Percentiles rank a stretch among this genome's conserved stretches.
Conservation (phyloP, 2,113 vertebrate species). For the Dromiciops gliroides region DNA sequence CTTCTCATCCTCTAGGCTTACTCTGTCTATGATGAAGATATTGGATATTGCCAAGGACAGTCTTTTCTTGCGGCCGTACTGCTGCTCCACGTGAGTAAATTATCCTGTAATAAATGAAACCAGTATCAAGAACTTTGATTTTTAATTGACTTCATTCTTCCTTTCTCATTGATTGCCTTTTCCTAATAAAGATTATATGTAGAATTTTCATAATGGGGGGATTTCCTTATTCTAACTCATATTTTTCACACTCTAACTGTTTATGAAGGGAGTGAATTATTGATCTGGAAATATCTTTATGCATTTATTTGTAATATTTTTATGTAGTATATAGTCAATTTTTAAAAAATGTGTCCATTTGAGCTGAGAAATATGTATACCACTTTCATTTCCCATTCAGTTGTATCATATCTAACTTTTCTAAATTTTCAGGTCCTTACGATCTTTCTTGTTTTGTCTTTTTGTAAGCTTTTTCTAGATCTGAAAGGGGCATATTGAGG, state of each 20-base stretch:
- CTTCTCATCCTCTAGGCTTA: constrained; percentile 88
- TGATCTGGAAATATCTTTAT: constrained; percentile 56
- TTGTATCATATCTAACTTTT: background rate
- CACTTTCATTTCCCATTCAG: background rate
- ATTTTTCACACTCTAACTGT: background rate
- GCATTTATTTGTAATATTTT: background rate
- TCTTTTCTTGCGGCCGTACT: constrained; percentile 98
- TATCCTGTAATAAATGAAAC: constrained; percentile 51
- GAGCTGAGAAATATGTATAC: background rate
- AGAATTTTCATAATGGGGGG: constrained; percentile 33
- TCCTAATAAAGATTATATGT: constrained; percentile 63
- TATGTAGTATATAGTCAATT: background rate
- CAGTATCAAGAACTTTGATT: constrained; percentile 66
- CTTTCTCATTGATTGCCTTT: constrained; percentile 31
- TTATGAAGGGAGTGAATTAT: constrained; percentile 22
- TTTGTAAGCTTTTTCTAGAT: background rate
- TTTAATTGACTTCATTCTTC: constrained; percentile 61
- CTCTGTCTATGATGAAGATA: constrained; percentile 98
- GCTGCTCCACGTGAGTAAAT: constrained; percentile 94
- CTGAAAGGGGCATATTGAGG: background rate
- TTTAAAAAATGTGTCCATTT: background rate
- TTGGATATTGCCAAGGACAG: constrained; percentile 99
- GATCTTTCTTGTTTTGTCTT: background rate
- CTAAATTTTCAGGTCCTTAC: background rate
- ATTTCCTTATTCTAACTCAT: constrained; percentile 41